These are phyloP conservation scores for Prinia subflava DNA, from an alignment of 2,113 vertebrate genomes.

Conservation along the genomic window DNA sequence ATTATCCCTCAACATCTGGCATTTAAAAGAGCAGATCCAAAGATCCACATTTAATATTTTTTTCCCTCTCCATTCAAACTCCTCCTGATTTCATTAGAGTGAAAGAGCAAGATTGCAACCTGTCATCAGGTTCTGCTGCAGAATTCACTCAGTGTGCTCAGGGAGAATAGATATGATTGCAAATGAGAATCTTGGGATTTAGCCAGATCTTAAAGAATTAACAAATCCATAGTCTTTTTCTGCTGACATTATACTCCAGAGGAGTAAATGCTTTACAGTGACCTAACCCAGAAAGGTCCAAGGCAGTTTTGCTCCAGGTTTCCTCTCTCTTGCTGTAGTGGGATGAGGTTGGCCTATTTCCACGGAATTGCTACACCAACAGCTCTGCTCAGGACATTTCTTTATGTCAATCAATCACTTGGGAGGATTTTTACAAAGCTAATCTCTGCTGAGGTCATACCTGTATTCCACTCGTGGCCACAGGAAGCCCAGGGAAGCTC, in stretches of 20 bases:
- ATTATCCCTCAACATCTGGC: neutral
- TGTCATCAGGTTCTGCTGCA: neutral
- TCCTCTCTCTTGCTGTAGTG: neutral
- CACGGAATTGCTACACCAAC: neutral
- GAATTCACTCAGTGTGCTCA: neutral
- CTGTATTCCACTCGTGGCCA: conserved; percentile 98
- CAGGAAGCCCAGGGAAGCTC: conserved; percentile 97
- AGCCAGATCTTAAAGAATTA: neutral
- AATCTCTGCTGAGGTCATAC: conserved; percentile 66
- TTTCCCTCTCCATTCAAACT: neutral
- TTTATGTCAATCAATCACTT: neutral
- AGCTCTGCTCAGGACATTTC: neutral
- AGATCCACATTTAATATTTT: neutral
- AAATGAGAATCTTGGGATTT: neutral
- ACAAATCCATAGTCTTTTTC: neutral
- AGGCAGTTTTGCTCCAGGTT: neutral
- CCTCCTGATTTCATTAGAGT: neutral
- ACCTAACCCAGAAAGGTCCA: neutral
- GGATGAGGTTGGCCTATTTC: neutral
- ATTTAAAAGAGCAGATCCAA: neutral
- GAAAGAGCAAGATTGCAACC: conserved; percentile 1
- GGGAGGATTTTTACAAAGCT: neutral
- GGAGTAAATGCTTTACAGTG: neutral
- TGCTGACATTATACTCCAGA: neutral
- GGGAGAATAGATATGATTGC: neutral